Evolutionary conservation across 2,113 vertebrate genomes (phyloP).

Genomic region (Caracal caracal): DNA sequence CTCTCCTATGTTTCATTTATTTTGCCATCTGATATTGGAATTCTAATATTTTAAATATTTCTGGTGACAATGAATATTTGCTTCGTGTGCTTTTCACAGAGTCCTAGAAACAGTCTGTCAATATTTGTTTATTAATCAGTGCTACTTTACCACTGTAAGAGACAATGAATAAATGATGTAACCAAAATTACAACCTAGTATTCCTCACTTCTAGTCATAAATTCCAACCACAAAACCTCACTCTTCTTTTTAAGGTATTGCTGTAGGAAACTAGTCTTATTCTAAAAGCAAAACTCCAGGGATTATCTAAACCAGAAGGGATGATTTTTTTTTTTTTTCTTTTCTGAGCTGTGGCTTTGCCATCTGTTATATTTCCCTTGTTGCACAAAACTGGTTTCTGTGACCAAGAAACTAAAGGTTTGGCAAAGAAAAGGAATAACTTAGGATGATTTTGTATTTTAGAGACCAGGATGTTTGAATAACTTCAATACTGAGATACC

Average conservation of each 20-base stretch:
- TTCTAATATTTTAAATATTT: slow-evolving; percentile 64
- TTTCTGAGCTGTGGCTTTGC: slow-evolving; percentile 73
- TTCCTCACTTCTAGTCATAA: slow-evolving; percentile 46
- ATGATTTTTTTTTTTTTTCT: slow-evolving; percentile 39
- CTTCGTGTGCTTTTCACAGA: slow-evolving; percentile 21
- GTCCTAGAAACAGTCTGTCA: slow-evolving; percentile 47
- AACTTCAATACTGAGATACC: not conserved
- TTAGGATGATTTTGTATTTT: slow-evolving; percentile 21
- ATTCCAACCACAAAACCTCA: slow-evolving; percentile 59
- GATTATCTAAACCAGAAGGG: slow-evolving; percentile 65
- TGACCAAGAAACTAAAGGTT: slow-evolving; percentile 62
- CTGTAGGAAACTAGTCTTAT: slow-evolving; percentile 49
- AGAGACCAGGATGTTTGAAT: not conserved
- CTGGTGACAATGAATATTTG: slow-evolving; percentile 38
- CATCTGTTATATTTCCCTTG: slow-evolving; percentile 72
- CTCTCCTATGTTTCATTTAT: not conserved
- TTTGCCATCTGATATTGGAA: slow-evolving; percentile 54
- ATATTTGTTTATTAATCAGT: slow-evolving; percentile 72
- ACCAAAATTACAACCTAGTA: slow-evolving; percentile 59
- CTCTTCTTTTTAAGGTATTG: slow-evolving; percentile 64
- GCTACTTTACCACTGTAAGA: slow-evolving; percentile 37
- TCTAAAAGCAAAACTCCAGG: slow-evolving; percentile 51
- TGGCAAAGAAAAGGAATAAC: slow-evolving; percentile 54
- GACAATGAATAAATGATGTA: slow-evolving; percentile 46
- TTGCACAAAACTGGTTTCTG: slow-evolving; percentile 65